Conservation (phyloP, 2,797 vertebrate species). For the Lagodon rhomboides region DNA sequence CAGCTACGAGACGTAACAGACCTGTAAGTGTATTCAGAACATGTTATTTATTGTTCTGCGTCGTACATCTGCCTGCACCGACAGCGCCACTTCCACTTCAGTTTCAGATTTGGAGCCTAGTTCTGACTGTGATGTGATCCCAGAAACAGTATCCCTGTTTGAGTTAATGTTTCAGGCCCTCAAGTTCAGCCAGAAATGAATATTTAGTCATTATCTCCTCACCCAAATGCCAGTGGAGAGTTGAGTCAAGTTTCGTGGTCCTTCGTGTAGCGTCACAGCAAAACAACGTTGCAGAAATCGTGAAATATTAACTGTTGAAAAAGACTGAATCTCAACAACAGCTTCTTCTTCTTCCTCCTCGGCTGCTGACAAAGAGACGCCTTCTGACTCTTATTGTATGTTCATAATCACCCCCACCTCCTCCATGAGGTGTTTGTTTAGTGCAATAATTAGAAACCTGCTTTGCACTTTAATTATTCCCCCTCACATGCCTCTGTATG, state of each 20-base stretch:
- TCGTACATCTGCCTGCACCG: neutral
- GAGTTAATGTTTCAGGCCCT: neutral
- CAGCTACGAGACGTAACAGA: neutral
- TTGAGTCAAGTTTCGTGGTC: too few species aligned
- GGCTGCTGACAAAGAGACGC: conserved; percentile 10
- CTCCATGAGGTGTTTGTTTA: conserved; percentile 19
- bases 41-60: neutral
- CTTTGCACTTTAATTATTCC: neutral
- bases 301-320: neutral
- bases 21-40: neutral
- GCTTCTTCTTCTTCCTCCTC: too few species aligned
- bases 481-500: neutral
- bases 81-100: too few species aligned
- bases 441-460: conserved; percentile 22
- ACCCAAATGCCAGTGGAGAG: too few species aligned
- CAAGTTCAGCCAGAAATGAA: too few species aligned
- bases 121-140: neutral
- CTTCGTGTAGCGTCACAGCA: too few species aligned
- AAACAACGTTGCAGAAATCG: neutral
- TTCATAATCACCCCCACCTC: conserved; percentile 21
- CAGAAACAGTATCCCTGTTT: neutral
- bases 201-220: too few species aligned
- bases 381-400: neutral
- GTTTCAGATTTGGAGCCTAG: neutral
- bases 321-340: neutral